These are phyloP conservation scores for Tamias sibiricus DNA, from an alignment of 2,113 vertebrate genomes.

Conservation along the genomic window DNA sequence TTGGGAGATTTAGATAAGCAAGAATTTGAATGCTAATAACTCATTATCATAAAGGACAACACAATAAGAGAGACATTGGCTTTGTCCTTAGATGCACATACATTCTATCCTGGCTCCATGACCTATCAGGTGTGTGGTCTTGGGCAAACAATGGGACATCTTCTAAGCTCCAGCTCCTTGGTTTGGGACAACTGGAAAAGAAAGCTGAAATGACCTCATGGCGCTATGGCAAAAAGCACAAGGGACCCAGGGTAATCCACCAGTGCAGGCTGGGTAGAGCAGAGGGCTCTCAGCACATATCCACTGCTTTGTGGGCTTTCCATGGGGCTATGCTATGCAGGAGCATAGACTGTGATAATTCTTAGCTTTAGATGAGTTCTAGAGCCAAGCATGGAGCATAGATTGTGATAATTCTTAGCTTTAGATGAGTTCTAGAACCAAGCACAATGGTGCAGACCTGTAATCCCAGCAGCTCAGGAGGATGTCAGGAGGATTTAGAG, in stretches of 20 bases:
- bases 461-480: too few species aligned
- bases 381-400: neutral
- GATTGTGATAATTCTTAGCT: neutral
- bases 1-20: neutral
- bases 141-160: neutral
- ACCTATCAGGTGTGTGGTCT: neutral
- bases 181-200: neutral
- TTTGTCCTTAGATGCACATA: neutral
- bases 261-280: neutral
- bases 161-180: neutral
- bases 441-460: too few species aligned
- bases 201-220: neutral
- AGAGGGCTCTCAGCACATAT: neutral
- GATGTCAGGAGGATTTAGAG: too few species aligned
- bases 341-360: neutral
- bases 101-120: neutral
- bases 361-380: neutral
- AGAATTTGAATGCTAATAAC: neutral
- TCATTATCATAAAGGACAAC: neutral
- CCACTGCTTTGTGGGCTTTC: neutral
- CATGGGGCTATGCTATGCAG: neutral
- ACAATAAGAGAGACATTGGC: neutral
- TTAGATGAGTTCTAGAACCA: neutral
- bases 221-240: neutral
- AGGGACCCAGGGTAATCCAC: neutral